A percentile compares a stretch with the other conserved stretches of the same genome.
These are phyloP conservation scores for Sminthurides aquaticus DNA, from an alignment of 2,888 invertebrate genomes.

Conservation along the genomic window DNA sequence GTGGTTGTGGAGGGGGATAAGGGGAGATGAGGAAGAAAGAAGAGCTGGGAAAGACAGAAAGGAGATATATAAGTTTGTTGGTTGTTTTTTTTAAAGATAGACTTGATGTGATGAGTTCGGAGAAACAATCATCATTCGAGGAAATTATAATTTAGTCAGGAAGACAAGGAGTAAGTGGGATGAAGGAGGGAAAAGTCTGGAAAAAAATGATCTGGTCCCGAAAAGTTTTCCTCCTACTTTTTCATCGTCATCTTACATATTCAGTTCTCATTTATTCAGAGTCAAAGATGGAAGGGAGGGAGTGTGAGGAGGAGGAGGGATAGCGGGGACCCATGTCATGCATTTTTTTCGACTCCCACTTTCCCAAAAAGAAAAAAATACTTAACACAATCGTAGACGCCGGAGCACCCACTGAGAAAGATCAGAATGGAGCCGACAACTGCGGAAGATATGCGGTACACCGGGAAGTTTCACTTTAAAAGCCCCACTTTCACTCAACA, in stretches of 20 bases:
- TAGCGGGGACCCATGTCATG: too few relatives aligned
- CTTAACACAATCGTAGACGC: too few relatives aligned
- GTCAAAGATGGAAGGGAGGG: too few relatives aligned
- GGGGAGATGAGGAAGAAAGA: background rate
- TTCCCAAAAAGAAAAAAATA: too few relatives aligned
- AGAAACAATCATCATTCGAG: constrained; percentile 25
- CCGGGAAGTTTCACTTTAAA: too few relatives aligned
- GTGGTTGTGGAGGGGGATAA: background rate
- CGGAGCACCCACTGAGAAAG: too few relatives aligned
- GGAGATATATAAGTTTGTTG: background rate
- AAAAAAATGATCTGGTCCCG: constrained; percentile 27
- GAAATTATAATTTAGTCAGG: constrained; percentile 29
- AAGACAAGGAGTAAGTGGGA: constrained; percentile 24
- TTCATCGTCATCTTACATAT: constrained; percentile 33
- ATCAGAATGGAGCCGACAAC: too few relatives aligned
- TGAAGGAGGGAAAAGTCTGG: constrained; percentile 11
- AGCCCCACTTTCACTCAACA: too few relatives aligned
- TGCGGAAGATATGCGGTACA: too few relatives aligned
- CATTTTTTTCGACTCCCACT: too few relatives aligned
- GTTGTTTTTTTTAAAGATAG: constrained; percentile 1
- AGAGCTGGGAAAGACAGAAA: background rate
- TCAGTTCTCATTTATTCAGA: constrained; percentile 20
- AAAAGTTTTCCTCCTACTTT: constrained; percentile 30
- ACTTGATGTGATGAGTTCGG: constrained; percentile 22
- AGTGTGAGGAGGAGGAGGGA: too few relatives aligned